Evolutionary conservation across 2,797 vertebrate species (phyloP), one percentile per base, ranked within the genome.

Genomic region (Dipus sagitta): DNA sequence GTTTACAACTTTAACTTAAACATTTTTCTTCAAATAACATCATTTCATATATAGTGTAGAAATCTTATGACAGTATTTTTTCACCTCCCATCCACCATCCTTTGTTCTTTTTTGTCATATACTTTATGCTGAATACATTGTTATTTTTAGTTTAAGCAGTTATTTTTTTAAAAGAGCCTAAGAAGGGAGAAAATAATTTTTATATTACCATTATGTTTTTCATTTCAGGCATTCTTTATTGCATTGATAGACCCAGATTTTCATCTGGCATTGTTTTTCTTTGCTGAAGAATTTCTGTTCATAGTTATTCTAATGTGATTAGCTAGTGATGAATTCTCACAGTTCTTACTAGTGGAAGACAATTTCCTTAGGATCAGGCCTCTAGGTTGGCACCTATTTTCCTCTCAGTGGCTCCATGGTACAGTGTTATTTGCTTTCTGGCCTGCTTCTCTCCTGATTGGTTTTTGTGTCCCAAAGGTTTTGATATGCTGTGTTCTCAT

Each of bases 101-200:
- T 94, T 30, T 94, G 58, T 92, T 77, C 32, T 82, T 3, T 92
- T 88, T 88, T 77, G 32, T 92, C 12, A 8, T 62, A 32, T 9
- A 28, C 65, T 85, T 72, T 71, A 70, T 79, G 28, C 89, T 13
- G 82, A 75, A 67, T 71, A 75, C 21, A 12, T 47, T 94, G 52
- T 72, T 87, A 26, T 76, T 85, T 94, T 93, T 91, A 80, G 62
- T 88, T 91, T 74, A 88, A 90, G 18, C n/a, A 18, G 38, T 67
- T 83, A 38, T 70, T 47, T 92, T 86, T 91, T 75, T n/a, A n/a
- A 92, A 78, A 75, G 28, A 6, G 23, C 82, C 77, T 91, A 52
- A 34, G 60, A 93, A 88, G 24, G 64, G 67, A 95, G 72, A 83
- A 91, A 84, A 88, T 42, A 34, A 64, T 18, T 86, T 86, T 88